A percentile compares a stretch with the other conserved stretches of the same genome.
These are phyloP conservation scores for Parotocinclus haroldoi DNA, from an alignment of 2,797 vertebrate species.

Conservation along the genomic window DNA sequence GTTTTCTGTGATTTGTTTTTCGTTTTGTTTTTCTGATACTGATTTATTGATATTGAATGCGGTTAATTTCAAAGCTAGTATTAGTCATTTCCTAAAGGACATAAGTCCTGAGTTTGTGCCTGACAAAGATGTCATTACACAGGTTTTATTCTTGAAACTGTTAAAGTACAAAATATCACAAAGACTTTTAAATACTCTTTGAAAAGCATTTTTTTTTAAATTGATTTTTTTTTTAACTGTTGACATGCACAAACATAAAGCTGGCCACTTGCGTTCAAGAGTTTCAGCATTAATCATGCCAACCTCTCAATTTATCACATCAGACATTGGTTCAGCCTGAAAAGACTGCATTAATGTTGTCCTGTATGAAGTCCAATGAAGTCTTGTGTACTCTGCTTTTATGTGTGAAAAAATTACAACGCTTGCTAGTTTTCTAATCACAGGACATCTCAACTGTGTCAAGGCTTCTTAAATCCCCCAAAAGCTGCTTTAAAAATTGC, in stretches of 20 bases:
- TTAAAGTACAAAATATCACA: too few species aligned
- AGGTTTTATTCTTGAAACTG: too few species aligned
- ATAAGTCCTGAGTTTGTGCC: slow-evolving; percentile 2
- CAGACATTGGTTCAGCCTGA: not conserved
- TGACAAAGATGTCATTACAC: not conserved
- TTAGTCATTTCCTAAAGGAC: slow-evolving; percentile 2
- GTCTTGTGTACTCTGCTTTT: slow-evolving; percentile 9
- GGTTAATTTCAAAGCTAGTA: not conserved
- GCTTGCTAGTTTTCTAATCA: slow-evolving; percentile 15
- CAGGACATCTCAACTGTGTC: slow-evolving; percentile 14
- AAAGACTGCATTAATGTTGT: not conserved
- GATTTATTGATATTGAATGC: too few species aligned
- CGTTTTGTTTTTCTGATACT: too few species aligned
- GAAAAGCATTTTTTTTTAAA: too few species aligned
- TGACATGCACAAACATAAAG: too few species aligned
- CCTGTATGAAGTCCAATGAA: too few species aligned
- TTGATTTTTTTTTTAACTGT: not conserved
- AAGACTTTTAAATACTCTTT: too few species aligned
- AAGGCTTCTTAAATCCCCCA: slow-evolving; percentile 3
- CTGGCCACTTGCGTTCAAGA: too few species aligned
- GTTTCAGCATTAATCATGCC: too few species aligned
- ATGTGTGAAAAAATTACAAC: slow-evolving; percentile 13
- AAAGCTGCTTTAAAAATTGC: not conserved
- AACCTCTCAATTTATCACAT: too few species aligned
- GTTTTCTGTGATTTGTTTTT: not conserved